phyloP scores from a whole-genome alignment of 2,113 vertebrate genomes.

The Galbula dea region DNA sequence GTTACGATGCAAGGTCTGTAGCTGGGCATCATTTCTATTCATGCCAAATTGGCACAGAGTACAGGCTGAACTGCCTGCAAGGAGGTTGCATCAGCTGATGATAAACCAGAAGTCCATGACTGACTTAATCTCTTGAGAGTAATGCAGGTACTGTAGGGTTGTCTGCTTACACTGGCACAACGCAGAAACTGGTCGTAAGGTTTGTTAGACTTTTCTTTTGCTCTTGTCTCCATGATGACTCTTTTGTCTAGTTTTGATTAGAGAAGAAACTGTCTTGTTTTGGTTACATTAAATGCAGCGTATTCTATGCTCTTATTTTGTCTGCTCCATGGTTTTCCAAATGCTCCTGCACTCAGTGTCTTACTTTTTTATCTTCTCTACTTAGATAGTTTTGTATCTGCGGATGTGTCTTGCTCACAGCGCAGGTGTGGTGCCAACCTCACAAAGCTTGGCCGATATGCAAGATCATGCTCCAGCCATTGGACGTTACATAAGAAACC shows the following conservation, averaged over 20 bases:
- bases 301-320: not conserved
- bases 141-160: not conserved
- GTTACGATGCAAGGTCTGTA: not conserved
- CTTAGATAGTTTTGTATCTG: constrained; percentile 91
- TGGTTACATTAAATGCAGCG: not conserved
- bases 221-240: not conserved
- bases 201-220: not conserved
- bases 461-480: constrained; percentile 94
- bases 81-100: not conserved
- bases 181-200: not conserved
- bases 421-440: constrained; percentile 84
- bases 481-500: constrained; percentile 84
- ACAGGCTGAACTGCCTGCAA: not conserved
- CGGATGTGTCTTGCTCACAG: constrained; percentile 95
- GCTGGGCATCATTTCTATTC: not conserved
- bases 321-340: not conserved
- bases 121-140: not conserved
- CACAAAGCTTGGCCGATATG: constrained; percentile 89
- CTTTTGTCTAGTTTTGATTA: not conserved
- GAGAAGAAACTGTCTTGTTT: not conserved
- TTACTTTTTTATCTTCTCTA: not conserved
- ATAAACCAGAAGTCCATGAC: not conserved
- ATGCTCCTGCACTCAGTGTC: not conserved
- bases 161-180: not conserved
- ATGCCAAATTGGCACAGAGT: not conserved